Evolutionary conservation across 2,888 invertebrate species (phyloP).

Genomic region (Ormyrus nitidulus): DNA sequence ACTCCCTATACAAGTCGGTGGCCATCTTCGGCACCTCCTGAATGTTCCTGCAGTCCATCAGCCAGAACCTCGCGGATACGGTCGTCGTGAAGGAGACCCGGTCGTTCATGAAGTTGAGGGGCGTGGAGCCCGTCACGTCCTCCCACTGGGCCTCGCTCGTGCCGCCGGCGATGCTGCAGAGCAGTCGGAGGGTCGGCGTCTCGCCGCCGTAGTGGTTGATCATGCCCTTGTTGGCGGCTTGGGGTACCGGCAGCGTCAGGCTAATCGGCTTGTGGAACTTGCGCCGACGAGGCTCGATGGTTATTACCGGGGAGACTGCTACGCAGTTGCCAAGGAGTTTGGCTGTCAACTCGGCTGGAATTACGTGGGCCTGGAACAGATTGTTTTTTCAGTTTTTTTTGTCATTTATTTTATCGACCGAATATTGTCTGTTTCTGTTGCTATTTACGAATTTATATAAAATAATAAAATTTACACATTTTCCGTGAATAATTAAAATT

Average conservation of each 20-base stretch:
- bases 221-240: constrained; percentile 84
- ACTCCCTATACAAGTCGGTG: constrained; percentile 94
- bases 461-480: background rate
- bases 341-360: constrained; percentile 88
- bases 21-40: constrained; percentile 97
- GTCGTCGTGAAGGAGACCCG: constrained; percentile 99
- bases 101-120: constrained; percentile 96
- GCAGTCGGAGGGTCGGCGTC: constrained; percentile 90
- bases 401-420: background rate
- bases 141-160: constrained; percentile 99
- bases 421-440: background rate
- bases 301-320: constrained; percentile 97
- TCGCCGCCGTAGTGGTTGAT: constrained; percentile 89
- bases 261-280: constrained; percentile 99
- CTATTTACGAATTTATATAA: background rate
- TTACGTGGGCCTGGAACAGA: constrained; percentile 88
- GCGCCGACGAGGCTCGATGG: constrained; percentile 96
- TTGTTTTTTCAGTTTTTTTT: too few relatives aligned
- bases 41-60: constrained; percentile 98
- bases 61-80: constrained; percentile 98
- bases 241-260: constrained; percentile 88
- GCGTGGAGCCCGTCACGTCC: constrained; percentile 99
- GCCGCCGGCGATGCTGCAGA: constrained; percentile 98
- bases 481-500: too few relatives aligned
- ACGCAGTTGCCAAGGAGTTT: constrained; percentile 96